phyloP scores from a whole-genome alignment of 2,113 vertebrate species.

The Meleagris gallopavo region DNA sequence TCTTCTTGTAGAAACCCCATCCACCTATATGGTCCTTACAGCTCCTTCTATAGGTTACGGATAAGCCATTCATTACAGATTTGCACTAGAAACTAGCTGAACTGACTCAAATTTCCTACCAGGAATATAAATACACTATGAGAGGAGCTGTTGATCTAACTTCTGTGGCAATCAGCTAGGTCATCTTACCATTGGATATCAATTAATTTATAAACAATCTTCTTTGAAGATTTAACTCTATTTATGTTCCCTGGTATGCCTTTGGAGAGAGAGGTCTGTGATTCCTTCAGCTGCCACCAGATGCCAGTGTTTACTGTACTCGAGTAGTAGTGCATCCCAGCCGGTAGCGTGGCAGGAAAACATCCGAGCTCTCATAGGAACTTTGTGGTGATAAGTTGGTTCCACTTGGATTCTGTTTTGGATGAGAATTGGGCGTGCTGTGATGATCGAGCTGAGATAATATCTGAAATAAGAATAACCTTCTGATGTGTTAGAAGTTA shows the following conservation, averaged over 20 bases:
- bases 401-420: neutral
- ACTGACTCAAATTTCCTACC: neutral
- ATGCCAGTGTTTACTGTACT: slow-evolving; percentile 65
- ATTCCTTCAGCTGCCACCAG: slow-evolving; percentile 58
- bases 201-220: neutral
- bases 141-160: too few species aligned
- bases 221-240: too few species aligned
- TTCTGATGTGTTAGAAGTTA: too few species aligned
- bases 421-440: neutral
- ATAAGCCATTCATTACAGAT: neutral
- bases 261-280: neutral
- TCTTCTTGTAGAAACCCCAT: neutral
- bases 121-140: neutral
- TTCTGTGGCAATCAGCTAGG: too few species aligned
- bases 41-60: neutral
- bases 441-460: neutral
- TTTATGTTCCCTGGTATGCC: neutral
- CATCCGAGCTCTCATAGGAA: rapidly evolving
- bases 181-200: neutral
- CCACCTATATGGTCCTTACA: neutral
- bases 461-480: rapidly evolving
- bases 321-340: neutral
- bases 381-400: too few species aligned
- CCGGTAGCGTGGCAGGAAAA: rapidly evolving
- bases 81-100: neutral